Percentiles rank a stretch among this genome's conserved stretches.
phyloP scores from a whole-genome alignment of 2,113 vertebrate genomes.

The Forbesichthys papilliferus region DNA sequence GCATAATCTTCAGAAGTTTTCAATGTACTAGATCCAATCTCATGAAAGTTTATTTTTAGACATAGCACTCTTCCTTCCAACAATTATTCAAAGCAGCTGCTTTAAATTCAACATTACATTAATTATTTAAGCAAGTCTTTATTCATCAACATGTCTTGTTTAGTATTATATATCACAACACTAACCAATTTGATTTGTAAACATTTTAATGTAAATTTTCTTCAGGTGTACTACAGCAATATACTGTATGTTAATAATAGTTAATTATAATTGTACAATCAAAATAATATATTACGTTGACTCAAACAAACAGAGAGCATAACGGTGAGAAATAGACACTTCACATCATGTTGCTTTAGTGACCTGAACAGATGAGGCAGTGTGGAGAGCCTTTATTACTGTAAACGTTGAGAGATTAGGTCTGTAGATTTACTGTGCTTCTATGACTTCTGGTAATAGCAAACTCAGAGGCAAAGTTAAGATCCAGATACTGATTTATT shows the following conservation, averaged over 20 bases:
- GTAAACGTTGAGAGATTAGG: slow-evolving; percentile 10
- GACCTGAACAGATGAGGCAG: slow-evolving; percentile 30
- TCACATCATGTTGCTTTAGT: slow-evolving; percentile 46
- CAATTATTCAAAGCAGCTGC: no score
- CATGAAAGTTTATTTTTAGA: no score
- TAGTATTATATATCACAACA: slow-evolving; percentile 4
- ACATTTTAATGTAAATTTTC: slow-evolving; percentile 73
- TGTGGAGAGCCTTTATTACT: slow-evolving; percentile 6
- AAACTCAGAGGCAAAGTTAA: slow-evolving; percentile 9
- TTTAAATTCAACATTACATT: no score
- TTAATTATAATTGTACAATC: slow-evolving; percentile 68
- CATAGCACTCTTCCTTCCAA: no score
- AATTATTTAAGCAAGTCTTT: no score
- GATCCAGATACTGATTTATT: neutral
- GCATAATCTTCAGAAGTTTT: no score
- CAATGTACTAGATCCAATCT: no score
- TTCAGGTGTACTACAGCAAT: slow-evolving; percentile 71
- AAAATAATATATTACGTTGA: slow-evolving; percentile 66
- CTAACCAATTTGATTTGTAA: slow-evolving; percentile 50
- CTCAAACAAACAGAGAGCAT: slow-evolving; percentile 56
- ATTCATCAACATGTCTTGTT: no score
- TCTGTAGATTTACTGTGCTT: slow-evolving; percentile 30
- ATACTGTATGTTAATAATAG: slow-evolving; percentile 70
- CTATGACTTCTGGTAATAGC: neutral
- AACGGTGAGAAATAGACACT: slow-evolving; percentile 14